Conservation (phyloP, 2,113 vertebrate species). For the Meles meles region DNA sequence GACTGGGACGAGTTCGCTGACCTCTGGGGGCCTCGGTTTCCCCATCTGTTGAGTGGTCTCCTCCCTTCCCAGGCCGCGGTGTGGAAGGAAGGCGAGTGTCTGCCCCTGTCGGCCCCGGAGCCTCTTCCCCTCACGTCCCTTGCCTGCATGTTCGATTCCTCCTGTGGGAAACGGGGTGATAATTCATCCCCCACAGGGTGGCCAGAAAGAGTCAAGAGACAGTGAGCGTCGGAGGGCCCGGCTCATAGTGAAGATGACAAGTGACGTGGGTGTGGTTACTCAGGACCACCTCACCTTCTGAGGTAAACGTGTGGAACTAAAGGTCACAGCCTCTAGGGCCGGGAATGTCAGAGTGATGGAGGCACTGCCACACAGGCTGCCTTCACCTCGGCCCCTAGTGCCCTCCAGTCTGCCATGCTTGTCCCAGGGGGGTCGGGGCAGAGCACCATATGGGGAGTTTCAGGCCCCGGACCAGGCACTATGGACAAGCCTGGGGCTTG, state of each 20-base stretch:
- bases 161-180: background rate
- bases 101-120: rapidly evolving
- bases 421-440: rapidly evolving
- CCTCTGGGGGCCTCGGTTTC: rapidly evolving
- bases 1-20: background rate
- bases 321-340: background rate
- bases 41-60: background rate
- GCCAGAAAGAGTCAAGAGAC: background rate
- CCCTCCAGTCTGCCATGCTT: background rate
- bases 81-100: background rate
- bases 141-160: background rate
- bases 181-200: rapidly evolving
- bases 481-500: constrained; percentile 55
- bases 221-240: rapidly evolving
- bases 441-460: background rate
- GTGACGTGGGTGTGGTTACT: rapidly evolving
- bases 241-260: rapidly evolving
- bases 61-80: background rate
- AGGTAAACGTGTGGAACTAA: rapidly evolving
- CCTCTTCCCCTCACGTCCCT: rapidly evolving
- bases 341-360: background rate
- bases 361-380: rapidly evolving
- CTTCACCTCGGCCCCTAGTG: background rate
- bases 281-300: background rate
- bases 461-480: constrained; percentile 52